Conservation (phyloP, 2,113 vertebrate species). For the Takifugu bimaculatus region DNA sequence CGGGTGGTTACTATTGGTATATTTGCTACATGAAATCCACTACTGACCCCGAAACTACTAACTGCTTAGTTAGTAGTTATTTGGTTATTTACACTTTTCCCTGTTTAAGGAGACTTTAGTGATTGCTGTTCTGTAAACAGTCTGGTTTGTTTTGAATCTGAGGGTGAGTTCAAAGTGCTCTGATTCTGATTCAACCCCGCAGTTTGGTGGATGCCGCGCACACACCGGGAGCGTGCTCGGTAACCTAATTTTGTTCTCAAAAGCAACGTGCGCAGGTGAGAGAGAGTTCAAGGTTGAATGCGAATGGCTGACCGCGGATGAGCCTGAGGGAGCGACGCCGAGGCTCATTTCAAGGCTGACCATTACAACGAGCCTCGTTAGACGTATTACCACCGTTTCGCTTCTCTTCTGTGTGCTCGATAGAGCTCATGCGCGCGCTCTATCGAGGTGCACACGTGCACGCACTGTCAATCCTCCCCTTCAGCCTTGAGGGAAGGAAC, state of each 20-base stretch:
- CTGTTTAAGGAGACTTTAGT: not conserved
- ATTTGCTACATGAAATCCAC: no score
- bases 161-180: conserved; percentile 16
- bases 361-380: conserved; percentile 40
- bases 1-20: no score
- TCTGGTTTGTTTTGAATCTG: not conserved
- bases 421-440: no score
- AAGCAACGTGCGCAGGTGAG: conserved; percentile 30
- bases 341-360: conserved; percentile 52
- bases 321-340: conserved; percentile 24
- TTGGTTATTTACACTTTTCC: no score
- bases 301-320: conserved; percentile 30
- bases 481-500: conserved; percentile 40
- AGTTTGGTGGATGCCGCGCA: conserved; percentile 2
- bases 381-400: conserved; percentile 56
- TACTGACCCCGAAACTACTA: no score
- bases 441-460: not conserved
- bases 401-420: conserved; percentile 16
- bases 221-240: conserved; percentile 15
- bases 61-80: no score
- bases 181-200: conserved; percentile 32
- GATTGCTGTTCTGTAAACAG: not conserved
- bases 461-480: not conserved
- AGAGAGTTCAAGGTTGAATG: conserved; percentile 50
- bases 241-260: conserved; percentile 23